phyloP scores from a whole-genome alignment of 2,888 invertebrate genomes.

The Ctena decussata region DNA sequence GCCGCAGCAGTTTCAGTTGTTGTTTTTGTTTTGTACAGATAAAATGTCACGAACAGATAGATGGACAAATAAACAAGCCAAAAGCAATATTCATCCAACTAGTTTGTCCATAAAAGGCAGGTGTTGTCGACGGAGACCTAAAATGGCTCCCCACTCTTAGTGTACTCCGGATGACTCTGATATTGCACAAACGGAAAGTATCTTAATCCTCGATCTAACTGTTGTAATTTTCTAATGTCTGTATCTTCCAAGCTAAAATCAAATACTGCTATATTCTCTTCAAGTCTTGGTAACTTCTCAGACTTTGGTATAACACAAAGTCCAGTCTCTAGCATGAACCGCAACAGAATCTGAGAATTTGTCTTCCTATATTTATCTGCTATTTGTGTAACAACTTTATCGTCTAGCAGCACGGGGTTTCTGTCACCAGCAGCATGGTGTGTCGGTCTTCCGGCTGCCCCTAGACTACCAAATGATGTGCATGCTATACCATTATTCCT shows the following conservation, averaged over 20 bases:
- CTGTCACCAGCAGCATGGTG: conserved; percentile 33
- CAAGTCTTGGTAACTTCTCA: conserved; percentile 61
- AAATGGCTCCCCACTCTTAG: conserved; percentile 60
- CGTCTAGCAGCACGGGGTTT: conserved; percentile 41
- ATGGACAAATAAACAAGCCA: too few relatives aligned
- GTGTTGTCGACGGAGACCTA: conserved; percentile 3
- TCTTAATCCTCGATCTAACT: conserved; percentile 66
- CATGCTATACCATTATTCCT: conserved; percentile 64
- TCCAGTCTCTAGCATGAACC: conserved; percentile 72
- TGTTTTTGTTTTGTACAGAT: too few relatives aligned
- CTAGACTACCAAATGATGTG: conserved; percentile 76
- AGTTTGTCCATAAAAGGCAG: too few relatives aligned
- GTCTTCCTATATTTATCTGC: conserved; percentile 68
- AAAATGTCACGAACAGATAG: too few relatives aligned
- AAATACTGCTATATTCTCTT: conserved; percentile 75
- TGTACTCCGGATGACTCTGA: conserved; percentile 73
- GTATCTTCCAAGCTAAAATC: conserved; percentile 67
- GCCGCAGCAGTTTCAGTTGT: too few relatives aligned
- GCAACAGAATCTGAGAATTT: conserved; percentile 77
- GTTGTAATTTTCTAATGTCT: conserved; percentile 63
- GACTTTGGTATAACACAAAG: conserved; percentile 79
- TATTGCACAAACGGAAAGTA: conserved; percentile 72
- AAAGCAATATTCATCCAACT: too few relatives aligned
- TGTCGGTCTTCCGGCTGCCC: conserved; percentile 61
- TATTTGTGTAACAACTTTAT: conserved; percentile 67